Conservation (phyloP, 2,888 invertebrate species). For the Troides helena region DNA sequence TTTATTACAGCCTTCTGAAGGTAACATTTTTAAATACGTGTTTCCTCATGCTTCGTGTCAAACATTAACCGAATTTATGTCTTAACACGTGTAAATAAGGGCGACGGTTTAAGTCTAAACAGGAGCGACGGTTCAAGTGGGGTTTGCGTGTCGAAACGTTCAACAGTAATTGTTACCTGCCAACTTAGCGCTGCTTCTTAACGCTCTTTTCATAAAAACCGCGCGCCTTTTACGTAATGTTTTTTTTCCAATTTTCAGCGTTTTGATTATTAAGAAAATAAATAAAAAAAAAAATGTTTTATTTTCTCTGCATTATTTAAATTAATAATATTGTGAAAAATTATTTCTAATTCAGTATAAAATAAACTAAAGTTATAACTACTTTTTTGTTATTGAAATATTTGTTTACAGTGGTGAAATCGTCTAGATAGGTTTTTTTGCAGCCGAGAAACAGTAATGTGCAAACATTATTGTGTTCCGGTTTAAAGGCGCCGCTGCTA, state of each 20-base stretch:
- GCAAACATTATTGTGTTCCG: no score
- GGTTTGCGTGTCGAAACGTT: conserved; percentile 27
- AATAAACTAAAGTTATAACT: no score
- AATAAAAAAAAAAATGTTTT: background rate
- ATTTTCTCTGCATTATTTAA: no score
- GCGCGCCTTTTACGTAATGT: conserved; percentile 37
- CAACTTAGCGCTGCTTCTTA: conserved; percentile 31
- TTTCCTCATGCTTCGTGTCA: conserved; percentile 13
- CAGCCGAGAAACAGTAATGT: no score
- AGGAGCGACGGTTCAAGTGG: conserved; percentile 14
- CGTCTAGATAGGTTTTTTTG: no score
- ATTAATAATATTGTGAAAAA: no score
- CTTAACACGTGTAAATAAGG: conserved; percentile 5
- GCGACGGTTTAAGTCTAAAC: conserved; percentile 3
- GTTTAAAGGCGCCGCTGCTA: no score
- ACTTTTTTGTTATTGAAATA: no score
- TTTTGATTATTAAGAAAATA: conserved; percentile 17
- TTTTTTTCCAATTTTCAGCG: conserved; percentile 12
- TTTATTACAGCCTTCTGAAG: conserved; percentile 26
- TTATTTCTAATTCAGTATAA: no score
- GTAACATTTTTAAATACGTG: conserved; percentile 25
- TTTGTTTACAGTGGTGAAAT: no score
- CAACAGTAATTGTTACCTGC: conserved; percentile 30
- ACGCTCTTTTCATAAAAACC: conserved; percentile 35
- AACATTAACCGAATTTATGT: conserved; percentile 1